Base-by-base conservation (phyloP, 2,113 vertebrate species). In the Emydura subglobosa region DNA sequence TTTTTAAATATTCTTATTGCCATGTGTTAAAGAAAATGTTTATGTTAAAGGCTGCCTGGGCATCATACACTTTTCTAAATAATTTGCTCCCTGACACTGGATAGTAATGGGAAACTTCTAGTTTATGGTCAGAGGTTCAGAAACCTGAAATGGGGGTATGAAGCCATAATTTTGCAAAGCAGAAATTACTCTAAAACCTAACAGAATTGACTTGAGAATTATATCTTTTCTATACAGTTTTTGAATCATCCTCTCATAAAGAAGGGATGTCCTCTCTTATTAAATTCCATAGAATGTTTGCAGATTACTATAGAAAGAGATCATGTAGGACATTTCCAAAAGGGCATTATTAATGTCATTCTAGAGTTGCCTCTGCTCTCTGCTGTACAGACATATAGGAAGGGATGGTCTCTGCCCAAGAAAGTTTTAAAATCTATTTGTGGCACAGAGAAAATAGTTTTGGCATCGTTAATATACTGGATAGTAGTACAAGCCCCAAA, bases 61-160 rank as follows among this genome's bases (percentile, higher is more conserved):
- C 93, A 93, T 95, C 95, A 96, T 96, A 97, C 95, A 88, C 81
- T 92, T 85, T 54, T 83, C 92, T 95, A 96, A 97, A 96, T 96
- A 96, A 95, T 93, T 96, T 92, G 85, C 90, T 92, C 95, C 91
- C 94, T 97, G 93, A 88, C 94, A 89, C 65, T 89, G 93, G 39
- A 24, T 42, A 44, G 39, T 44, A 76, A 44, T 12, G 72, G 65
- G 86, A 91, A 87, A 88, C 83, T 79, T 94, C 90, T 90, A 74
- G 34, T 97, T 97, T 97, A 97, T 74, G 83, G 87, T 79, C 92
- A 81, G 87, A 84, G 87, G 92, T 78, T 89, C 93, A 51, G 72
- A 92, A 95, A 80, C 39, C 95, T 91, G 79, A 84, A 93, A 81
- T 54, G 50, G 17, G 79, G 31, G 10, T 83, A 85, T 83, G 87